phyloP scores from a whole-genome alignment of 1,140 invertebrate genomes.

The Araneus ventricosus region DNA sequence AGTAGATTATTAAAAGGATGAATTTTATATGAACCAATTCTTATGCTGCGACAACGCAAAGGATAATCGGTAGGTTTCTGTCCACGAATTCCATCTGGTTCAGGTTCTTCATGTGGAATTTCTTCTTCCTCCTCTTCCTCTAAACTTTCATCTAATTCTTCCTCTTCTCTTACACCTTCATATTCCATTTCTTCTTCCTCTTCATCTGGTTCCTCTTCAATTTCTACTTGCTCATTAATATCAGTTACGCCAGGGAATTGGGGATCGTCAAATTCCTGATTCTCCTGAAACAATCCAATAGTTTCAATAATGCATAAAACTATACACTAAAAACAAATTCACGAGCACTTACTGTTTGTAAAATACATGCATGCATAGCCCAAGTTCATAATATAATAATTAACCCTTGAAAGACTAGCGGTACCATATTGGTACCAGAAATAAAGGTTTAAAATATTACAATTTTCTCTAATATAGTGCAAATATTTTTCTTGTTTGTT shows the following conservation, averaged over 20 bases:
- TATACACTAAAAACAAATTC: no score
- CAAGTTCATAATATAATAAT: no score
- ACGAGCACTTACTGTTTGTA: no score
- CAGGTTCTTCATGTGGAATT: not conserved
- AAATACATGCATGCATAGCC: no score
- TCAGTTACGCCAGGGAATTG: conserved; percentile 59
- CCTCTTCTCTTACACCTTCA: conserved; percentile 34
- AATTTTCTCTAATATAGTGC: no score
- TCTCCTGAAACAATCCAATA: conserved; percentile 37
- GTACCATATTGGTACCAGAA: no score
- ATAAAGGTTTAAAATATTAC: no score
- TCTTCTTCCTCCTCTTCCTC: conserved; percentile 48
- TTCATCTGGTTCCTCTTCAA: conserved; percentile 21
- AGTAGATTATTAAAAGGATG: not conserved
- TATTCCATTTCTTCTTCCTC: conserved; percentile 46
- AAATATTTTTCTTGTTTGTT: no score
- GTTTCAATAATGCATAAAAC: not conserved
- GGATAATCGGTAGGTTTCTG: not conserved
- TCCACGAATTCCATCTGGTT: not conserved
- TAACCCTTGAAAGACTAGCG: no score
- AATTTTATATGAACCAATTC: conserved; percentile 68
- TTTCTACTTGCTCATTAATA: conserved; percentile 35
- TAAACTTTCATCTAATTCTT: not conserved
- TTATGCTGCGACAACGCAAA: conserved; percentile 48
- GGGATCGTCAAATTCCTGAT: conserved; percentile 50